A percentile compares a stretch with the other conserved stretches of the same genome.
phyloP scores from a whole-genome alignment of 2,888 invertebrate species.

The Drosophila tanythrix region DNA sequence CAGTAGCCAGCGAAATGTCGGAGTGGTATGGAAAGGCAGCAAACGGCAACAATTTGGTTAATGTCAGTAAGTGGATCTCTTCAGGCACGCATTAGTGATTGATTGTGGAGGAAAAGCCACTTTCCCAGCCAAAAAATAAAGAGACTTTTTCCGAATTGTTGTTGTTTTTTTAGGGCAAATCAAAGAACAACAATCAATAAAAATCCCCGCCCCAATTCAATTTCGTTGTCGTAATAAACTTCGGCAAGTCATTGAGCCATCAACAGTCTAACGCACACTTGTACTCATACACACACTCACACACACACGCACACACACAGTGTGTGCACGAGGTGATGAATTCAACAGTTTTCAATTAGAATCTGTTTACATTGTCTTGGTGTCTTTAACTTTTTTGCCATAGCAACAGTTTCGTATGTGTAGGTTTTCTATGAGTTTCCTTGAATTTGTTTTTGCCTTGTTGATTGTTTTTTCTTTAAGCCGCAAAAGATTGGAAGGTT shows the following conservation, averaged over 20 bases:
- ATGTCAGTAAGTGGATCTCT: constrained; percentile 16
- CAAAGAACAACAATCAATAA: constrained; percentile 48
- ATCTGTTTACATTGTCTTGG: constrained; percentile 20
- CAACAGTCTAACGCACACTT: neutral
- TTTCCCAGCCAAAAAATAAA: neutral
- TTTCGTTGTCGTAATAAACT: constrained; percentile 33
- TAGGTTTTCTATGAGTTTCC: constrained; percentile 8
- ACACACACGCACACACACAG: neutral
- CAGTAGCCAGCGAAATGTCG: constrained; percentile 14
- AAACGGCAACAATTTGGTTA: constrained; percentile 15
- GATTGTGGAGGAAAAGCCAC: constrained; percentile 30
- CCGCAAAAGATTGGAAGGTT: neutral
- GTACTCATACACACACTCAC: neutral
- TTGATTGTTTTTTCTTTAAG: constrained; percentile 10
- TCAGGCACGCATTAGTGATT: constrained; percentile 33
- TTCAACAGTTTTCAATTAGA: constrained; percentile 26
- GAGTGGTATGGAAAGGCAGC: constrained; percentile 23
- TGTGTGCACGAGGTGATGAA: constrained; percentile 21
- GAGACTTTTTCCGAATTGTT: constrained; percentile 5
- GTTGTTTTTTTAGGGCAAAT: constrained; percentile 8
- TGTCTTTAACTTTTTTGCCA: constrained; percentile 13
- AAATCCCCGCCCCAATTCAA: constrained; percentile 10
- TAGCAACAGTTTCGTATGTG: constrained; percentile 11
- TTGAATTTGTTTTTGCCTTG: neutral
- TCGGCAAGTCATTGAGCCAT: constrained; percentile 23